Percentiles rank a stretch among this genome's conserved stretches.
phyloP scores from a whole-genome alignment of 1,140 invertebrate species.

The Rhopalosiphum maidis region DNA sequence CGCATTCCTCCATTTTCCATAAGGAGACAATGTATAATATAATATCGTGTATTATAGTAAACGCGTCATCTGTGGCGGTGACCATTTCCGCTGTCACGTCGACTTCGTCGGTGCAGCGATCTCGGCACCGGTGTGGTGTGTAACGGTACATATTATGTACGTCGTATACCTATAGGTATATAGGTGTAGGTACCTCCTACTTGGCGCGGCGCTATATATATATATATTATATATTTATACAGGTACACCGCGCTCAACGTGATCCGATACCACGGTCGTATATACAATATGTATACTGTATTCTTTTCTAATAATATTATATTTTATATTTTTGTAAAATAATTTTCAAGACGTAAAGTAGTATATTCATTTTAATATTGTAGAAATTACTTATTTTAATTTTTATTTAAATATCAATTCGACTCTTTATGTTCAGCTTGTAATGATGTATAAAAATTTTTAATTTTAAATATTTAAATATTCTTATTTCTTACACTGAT shows the following conservation, averaged over 20 bases:
- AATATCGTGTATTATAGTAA: not conserved
- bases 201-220: not conserved
- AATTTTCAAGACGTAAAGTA: no score
- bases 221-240: not conserved
- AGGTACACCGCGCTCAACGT: not conserved
- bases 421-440: not conserved
- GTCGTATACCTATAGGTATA: not conserved
- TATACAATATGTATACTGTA: not conserved
- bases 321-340: no score
- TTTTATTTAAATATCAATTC: not conserved
- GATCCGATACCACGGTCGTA: not conserved
- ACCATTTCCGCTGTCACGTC: not conserved
- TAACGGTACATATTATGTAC: not conserved
- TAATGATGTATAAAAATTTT: not conserved
- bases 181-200: conserved; percentile 17
- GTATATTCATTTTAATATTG: no score
- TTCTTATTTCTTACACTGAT: not conserved
- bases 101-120: not conserved
- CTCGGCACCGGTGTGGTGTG: not conserved
- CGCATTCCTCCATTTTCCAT: conserved; percentile 35
- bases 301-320: no score
- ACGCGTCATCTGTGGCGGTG: not conserved
- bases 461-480: not conserved
- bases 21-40: not conserved
- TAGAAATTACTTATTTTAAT: no score